These are phyloP conservation scores for Rhinoptilus africanus DNA, from an alignment of 2,113 vertebrate species.

Conservation along the genomic window DNA sequence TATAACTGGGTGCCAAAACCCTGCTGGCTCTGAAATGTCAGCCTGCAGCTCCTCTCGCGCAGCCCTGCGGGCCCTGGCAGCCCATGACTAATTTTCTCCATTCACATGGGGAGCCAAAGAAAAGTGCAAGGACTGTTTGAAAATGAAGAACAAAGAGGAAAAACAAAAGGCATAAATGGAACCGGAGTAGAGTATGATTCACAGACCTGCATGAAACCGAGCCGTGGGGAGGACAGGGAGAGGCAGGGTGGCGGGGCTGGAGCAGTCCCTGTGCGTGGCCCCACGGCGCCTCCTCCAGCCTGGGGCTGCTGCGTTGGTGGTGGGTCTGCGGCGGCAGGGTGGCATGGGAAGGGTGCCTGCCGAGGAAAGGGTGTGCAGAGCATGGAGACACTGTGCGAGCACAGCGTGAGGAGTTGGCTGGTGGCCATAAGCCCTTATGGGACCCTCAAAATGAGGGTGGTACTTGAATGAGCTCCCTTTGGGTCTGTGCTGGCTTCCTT, in stretches of 20 bases:
- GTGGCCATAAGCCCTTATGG: rapidly evolving
- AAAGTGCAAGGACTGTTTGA: neutral
- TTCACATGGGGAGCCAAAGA: neutral
- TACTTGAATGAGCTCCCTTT: neutral
- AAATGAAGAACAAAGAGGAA: neutral
- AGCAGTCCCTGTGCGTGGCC: neutral
- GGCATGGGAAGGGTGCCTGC: neutral
- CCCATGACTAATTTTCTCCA: neutral
- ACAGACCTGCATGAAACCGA: neutral
- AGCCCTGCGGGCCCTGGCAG: neutral
- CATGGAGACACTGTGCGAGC: neutral
- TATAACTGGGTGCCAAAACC: neutral
- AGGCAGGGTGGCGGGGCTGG: neutral
- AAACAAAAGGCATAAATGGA: neutral
- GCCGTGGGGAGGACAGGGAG: neutral
- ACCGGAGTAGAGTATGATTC: neutral
- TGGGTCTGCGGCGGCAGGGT: rapidly evolving
- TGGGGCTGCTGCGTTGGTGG: neutral
- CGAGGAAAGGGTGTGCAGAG: neutral
- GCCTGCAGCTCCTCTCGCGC: neutral
- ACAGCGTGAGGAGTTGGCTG: neutral
- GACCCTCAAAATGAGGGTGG: neutral
- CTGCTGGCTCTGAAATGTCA: neutral
- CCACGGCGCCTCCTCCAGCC: neutral
- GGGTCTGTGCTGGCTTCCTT: neutral